phyloP scores from a whole-genome alignment of 2,797 vertebrate genomes.

The Tragelaphus oryx region DNA sequence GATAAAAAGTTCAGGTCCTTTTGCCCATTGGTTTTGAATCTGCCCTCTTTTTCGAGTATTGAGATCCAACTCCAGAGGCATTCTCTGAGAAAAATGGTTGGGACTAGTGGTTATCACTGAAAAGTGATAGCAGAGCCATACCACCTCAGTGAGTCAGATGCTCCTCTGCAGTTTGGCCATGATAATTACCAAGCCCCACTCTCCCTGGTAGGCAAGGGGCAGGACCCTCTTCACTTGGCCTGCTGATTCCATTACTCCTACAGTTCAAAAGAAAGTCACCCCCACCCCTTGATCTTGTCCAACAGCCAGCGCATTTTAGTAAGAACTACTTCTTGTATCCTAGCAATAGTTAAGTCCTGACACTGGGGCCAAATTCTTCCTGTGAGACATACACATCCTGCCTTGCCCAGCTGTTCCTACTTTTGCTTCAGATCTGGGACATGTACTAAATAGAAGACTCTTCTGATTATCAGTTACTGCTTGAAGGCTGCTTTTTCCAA shows the following conservation, averaged over 20 bases:
- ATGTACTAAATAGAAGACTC: background rate
- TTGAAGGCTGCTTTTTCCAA: constrained; percentile 21
- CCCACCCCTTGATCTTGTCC: background rate
- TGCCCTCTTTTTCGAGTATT: background rate
- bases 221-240: background rate
- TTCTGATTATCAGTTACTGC: constrained; percentile 11
- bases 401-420: background rate
- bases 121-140: background rate
- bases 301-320: constrained; percentile 10
- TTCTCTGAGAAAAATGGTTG: constrained; percentile 35
- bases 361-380: constrained; percentile 13
- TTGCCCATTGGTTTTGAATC: background rate
- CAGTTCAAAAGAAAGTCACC: background rate
- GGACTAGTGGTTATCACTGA: background rate
- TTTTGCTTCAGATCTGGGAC: constrained; percentile 15
- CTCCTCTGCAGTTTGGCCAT: background rate
- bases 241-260: background rate
- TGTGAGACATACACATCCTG: background rate
- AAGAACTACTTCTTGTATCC: constrained; percentile 9
- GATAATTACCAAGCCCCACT: background rate
- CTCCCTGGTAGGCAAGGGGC: background rate
- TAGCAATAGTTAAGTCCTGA: constrained; percentile 31
- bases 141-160: background rate
- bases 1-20: constrained; percentile 20
- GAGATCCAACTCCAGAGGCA: background rate